phyloP scores from a whole-genome alignment of 2,888 invertebrate species.

The Meta bourneti region DNA sequence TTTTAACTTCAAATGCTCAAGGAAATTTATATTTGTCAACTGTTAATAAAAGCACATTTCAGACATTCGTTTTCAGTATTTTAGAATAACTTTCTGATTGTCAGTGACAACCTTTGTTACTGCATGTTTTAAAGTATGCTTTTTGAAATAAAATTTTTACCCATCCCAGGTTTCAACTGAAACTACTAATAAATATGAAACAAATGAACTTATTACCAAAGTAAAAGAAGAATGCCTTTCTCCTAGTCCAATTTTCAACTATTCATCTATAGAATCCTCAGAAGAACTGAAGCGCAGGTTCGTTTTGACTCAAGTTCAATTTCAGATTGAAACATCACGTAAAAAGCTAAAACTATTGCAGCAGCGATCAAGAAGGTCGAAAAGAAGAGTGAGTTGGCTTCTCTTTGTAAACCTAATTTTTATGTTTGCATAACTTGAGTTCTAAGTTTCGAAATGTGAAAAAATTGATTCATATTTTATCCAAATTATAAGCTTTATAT shows the following conservation, averaged over 20 bases:
- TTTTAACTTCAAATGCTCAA: no score
- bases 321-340: not conserved
- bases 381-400: not conserved
- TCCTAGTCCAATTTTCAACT: not conserved
- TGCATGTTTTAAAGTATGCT: no score
- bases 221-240: not conserved
- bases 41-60: no score
- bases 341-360: not conserved
- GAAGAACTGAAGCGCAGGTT: not conserved
- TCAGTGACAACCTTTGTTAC: no score
- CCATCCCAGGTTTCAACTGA: not conserved
- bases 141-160: no score
- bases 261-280: not conserved
- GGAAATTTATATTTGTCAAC: no score
- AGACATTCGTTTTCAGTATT: no score
- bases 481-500: no score
- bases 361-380: not conserved
- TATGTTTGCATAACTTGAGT: no score
- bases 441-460: no score
- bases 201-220: not conserved
- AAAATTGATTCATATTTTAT: no score
- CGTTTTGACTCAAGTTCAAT: not conserved
- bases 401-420: not conserved
- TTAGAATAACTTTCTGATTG: no score
- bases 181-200: not conserved